phyloP scores from a whole-genome alignment of 2,888 invertebrate genomes.

The Apeira syringaria region DNA sequence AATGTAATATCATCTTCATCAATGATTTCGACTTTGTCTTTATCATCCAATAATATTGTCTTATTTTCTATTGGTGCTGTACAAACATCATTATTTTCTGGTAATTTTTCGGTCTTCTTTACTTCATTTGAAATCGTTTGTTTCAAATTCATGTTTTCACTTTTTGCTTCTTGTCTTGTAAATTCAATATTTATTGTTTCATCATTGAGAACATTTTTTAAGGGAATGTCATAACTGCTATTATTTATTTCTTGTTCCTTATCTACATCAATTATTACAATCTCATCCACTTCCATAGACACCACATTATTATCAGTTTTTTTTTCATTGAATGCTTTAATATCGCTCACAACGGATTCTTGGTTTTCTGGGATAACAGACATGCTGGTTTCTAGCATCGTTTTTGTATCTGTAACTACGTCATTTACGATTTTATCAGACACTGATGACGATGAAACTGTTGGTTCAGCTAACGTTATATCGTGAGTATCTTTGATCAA shows the following conservation, averaged over 20 bases:
- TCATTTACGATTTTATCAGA: no score
- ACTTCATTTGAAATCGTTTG: neutral
- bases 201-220: neutral
- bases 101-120: slow-evolving; percentile 1
- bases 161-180: neutral
- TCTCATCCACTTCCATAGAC: slow-evolving; percentile 24
- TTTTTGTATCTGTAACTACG: neutral
- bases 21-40: slow-evolving; percentile 17
- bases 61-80: neutral
- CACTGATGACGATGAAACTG: no score
- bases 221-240: neutral
- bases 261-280: slow-evolving; percentile 11
- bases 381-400: neutral
- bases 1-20: slow-evolving; percentile 21
- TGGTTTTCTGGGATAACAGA: neutral
- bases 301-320: slow-evolving; percentile 2
- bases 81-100: neutral
- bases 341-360: neutral
- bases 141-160: slow-evolving; percentile 1
- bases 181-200: neutral
- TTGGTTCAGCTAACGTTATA: neutral
- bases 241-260: neutral
- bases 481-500: neutral
- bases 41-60: neutral
- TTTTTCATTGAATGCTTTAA: neutral